Evolutionary conservation across 1,140 invertebrate genomes (phyloP).

Genomic region (Drosophila nannoptera): DNA sequence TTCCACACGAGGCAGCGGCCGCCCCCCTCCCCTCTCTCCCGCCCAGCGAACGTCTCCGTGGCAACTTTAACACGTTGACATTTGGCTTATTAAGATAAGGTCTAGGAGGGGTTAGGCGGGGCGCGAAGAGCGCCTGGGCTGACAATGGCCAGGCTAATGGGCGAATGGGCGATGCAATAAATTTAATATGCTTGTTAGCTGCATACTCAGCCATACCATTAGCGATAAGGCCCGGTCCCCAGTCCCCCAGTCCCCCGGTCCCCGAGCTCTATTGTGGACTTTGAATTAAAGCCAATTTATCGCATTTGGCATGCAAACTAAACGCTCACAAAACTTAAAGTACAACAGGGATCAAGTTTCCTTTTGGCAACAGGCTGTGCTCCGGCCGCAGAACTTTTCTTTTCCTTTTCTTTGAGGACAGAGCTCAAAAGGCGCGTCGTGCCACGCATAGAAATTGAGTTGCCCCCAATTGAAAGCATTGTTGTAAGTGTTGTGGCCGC

Average conservation of each 20-base stretch:
- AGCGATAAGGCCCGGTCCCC: constrained; percentile 35
- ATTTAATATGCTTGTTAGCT: constrained; percentile 62
- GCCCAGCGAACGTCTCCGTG: constrained; percentile 14
- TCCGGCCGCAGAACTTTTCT: constrained; percentile 13
- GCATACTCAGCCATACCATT: constrained; percentile 25
- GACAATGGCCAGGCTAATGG: constrained; percentile 39
- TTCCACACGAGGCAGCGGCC: constrained; percentile 55
- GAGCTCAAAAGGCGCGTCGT: constrained; percentile 45
- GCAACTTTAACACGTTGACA: constrained; percentile 60
- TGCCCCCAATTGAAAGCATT: constrained; percentile 53
- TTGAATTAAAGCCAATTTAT: constrained; percentile 64
- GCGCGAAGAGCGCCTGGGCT: constrained; percentile 3
- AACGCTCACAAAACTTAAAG: constrained; percentile 11
- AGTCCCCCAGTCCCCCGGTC: neutral
- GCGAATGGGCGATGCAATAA: constrained; percentile 52
- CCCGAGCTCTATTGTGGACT: constrained; percentile 13
- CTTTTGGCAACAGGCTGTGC: constrained; percentile 41
- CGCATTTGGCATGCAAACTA: constrained; percentile 40
- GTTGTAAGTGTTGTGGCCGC: constrained; percentile 56
- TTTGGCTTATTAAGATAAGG: constrained; percentile 56
- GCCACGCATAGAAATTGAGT: constrained; percentile 69
- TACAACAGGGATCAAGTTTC: constrained; percentile 31
- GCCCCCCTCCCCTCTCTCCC: neutral
- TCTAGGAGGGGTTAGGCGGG: neutral
- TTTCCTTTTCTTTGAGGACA: constrained; percentile 23